Evolutionary conservation across 2,113 vertebrate species (phyloP).

Genomic region (Bujurquina vittata): DNA sequence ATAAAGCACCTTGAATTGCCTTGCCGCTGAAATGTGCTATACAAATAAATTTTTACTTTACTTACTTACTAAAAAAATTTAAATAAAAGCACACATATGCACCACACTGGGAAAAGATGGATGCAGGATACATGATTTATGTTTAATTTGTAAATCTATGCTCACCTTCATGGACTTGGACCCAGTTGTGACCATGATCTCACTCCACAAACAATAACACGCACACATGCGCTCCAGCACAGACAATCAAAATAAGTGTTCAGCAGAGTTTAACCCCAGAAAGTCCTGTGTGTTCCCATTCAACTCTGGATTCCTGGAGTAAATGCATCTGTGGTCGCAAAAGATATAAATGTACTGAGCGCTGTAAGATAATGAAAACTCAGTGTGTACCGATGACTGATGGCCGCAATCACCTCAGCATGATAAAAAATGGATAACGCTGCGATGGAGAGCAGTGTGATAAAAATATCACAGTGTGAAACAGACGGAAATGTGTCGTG

Average conservation of each 20-base stretch:
- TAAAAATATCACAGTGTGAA: constrained; percentile 39
- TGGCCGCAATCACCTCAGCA: constrained; percentile 39
- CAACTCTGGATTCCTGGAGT: constrained; percentile 26
- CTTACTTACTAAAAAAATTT: too few relatives aligned
- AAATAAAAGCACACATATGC: neutral
- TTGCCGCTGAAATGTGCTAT: too few relatives aligned
- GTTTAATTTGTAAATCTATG: neutral
- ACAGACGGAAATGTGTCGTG: constrained; percentile 52
- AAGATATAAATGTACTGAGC: constrained; percentile 22
- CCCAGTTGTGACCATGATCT: constrained; percentile 10
- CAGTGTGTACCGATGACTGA: constrained; percentile 44
- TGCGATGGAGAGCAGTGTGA: constrained; percentile 19
- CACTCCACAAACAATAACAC: constrained; percentile 14
- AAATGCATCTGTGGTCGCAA: constrained; percentile 37
- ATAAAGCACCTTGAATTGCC: too few relatives aligned
- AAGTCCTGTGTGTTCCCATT: neutral
- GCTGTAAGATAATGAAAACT: constrained; percentile 47
- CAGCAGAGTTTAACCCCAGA: neutral
- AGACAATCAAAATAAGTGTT: neutral
- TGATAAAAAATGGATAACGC: constrained; percentile 12
- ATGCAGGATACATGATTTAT: neutral
- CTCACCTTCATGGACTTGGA: neutral
- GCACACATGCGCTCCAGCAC: neutral
- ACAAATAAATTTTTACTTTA: too few relatives aligned
- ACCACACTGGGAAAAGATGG: neutral